phyloP scores from a whole-genome alignment of 2,797 vertebrate genomes.

The Squalus acanthias region DNA sequence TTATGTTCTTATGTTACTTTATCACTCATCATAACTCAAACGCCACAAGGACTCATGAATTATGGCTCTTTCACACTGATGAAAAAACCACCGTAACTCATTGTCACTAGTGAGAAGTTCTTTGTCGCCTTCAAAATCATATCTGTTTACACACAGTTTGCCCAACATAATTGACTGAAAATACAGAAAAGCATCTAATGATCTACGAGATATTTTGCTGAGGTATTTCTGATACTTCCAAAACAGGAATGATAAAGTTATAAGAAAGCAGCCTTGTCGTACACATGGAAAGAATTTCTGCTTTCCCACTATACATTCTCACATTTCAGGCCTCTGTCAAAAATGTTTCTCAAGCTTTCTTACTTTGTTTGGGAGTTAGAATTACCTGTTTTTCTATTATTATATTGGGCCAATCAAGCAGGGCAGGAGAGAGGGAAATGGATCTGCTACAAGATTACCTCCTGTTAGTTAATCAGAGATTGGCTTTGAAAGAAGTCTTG shows the following conservation, averaged over 20 bases:
- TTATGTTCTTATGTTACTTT: no score
- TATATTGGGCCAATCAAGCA: background rate
- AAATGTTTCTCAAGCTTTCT: background rate
- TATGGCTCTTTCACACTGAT: background rate
- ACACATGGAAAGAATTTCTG: background rate
- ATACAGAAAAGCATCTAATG: background rate
- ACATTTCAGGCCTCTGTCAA: background rate
- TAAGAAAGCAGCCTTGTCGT: background rate
- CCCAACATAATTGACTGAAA: background rate
- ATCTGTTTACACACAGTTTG: background rate
- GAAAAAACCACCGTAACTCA: background rate
- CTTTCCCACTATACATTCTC: background rate
- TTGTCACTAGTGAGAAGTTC: background rate
- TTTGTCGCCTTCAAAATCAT: background rate
- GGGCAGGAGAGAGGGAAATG: background rate
- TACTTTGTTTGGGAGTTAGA: background rate
- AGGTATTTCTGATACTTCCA: conserved; percentile 15
- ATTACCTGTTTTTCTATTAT: background rate
- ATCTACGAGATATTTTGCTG: background rate
- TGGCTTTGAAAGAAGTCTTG: background rate
- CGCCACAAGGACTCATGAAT: background rate
- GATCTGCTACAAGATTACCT: background rate
- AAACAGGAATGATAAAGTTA: background rate
- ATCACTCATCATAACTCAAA: background rate
- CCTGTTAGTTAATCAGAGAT: background rate